Evolutionary conservation across 2,113 vertebrate species (phyloP), one percentile per base, ranked within the genome.

Genomic region (Diadophis punctatus): DNA sequence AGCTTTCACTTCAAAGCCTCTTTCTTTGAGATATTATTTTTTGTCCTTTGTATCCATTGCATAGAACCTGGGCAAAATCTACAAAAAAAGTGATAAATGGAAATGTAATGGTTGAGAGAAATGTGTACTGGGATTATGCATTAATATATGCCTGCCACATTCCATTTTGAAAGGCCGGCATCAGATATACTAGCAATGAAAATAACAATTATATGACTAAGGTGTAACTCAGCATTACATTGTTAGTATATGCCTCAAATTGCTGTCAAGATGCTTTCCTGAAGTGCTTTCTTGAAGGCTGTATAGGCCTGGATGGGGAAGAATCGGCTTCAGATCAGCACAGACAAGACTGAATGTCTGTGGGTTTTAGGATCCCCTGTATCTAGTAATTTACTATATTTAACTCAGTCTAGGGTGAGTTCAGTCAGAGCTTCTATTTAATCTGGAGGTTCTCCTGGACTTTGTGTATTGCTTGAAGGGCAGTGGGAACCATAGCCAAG

Each of bases 21-120:
- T 25, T 0, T 80, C 52, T 52, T 20, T 84, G 39, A 88, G 84
- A 18, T 48, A 55, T 88, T 22, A 2, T 90, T 93, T 84, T n/a
- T 92, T 88, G 2, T 34, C 25, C 90, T 93, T 95, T 43, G 90
- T 89, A 93, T 95, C 88, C 85, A 85, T 68, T 93, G 51, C n/a
- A 87, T 55, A 89, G 20, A 68, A 0, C 18, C 51, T 58, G 30
- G 46, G 87, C 80, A 9, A 92, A 87, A 93, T 80, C 58, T 87
- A 55, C 30, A 52, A 86, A 92, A 52, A 86, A 92, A 58, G 34
- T 49, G 46, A 0, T 34, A 51, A 84, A 55, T 90, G 51, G 68
- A 53, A 53, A 90, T 84, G 23, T 55, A 84, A 55, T 55, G 11
- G 2, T 53, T 87, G 22, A 1, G 22, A 2, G 88, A 48, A 84